Evolutionary conservation across 2,888 invertebrate genomes (phyloP).

Genomic region (Piscicola geometra): DNA sequence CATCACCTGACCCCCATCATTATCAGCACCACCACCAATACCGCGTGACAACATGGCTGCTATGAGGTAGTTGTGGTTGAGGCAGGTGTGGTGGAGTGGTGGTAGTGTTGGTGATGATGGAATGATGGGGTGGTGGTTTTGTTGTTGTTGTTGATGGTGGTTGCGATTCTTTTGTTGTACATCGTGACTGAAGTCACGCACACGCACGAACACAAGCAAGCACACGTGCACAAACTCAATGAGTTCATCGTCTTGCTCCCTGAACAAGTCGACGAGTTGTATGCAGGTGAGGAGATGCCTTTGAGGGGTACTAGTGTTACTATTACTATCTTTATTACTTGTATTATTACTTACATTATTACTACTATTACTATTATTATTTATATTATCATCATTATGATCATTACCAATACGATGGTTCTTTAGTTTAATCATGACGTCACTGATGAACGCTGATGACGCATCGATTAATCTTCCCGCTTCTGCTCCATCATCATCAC

Average conservation of each 20-base stretch:
- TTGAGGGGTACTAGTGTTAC: no score
- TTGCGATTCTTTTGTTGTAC: background rate
- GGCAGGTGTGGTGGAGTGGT: background rate
- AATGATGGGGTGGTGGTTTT: background rate
- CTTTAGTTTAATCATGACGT: constrained; percentile 5
- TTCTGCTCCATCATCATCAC: background rate
- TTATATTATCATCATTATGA: constrained; percentile 20
- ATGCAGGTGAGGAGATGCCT: no score
- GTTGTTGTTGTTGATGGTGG: background rate
- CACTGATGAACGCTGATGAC: background rate
- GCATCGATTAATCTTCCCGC: background rate
- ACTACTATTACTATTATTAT: background rate
- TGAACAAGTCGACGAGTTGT: background rate
- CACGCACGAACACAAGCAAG: background rate
- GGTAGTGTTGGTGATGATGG: background rate
- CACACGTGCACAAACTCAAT: background rate
- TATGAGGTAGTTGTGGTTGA: constrained; percentile 5
- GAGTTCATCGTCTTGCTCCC: background rate
- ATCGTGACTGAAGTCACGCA: background rate
- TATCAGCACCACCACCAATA: no score
- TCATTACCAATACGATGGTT: background rate
- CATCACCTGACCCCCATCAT: background rate
- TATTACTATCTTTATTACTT: background rate
- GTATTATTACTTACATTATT: background rate
- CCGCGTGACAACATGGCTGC: background rate